Evolutionary conservation across 2,888 invertebrate genomes (phyloP), one percentile per base, ranked within the genome.

Genomic region (Polydrusus cervinus): DNA sequence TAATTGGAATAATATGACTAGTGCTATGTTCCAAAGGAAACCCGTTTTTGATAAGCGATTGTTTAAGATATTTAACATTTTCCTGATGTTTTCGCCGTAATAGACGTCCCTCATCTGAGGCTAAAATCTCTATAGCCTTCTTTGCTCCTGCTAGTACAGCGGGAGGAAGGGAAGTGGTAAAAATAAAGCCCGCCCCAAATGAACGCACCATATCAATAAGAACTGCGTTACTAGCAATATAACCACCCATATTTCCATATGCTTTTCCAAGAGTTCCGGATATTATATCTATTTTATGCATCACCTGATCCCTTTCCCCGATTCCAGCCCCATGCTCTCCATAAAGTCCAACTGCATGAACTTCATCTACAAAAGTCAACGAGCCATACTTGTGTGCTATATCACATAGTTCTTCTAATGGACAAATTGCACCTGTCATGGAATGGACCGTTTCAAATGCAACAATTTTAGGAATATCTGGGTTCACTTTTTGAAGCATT

Each of bases 361-460:
- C 98, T 88, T 99, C 98, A 84, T 99, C 98, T 18, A 98, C 94
- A 88, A 97, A 99, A 0, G 97, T 97, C 74, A 98, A 88, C 5
- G 97, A 98, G 30, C 98, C 98, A 86, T 95, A 94, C 84, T 95
- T 93, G 83, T 96, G 96, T 16, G 97, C 94, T 43, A 98, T 91
- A 81, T 96, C 93, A 86, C 97, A 97, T 83, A 99, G 88, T 86
- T 97, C 94, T 83, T 94, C 92, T 70, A 98, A 88, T 1, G 98
- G 98, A 87, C 97, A 97, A 69, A 99, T 95, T 18, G 96, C 97
- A 64, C 98, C 98, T 72, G 96, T 95, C 98, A 99, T 99, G 47
- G 98, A 98, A 91, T 99, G 98, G 38, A 99, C 98, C 16, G n/a
- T n/a, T n/a, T n/a, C n/a, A n/a, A n/a, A n/a, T n/a, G n/a, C n/a